A percentile compares a stretch with the other conserved stretches of the same genome.
phyloP scores from a whole-genome alignment of 2,113 vertebrate genomes.

The Platycercus adscitus region DNA sequence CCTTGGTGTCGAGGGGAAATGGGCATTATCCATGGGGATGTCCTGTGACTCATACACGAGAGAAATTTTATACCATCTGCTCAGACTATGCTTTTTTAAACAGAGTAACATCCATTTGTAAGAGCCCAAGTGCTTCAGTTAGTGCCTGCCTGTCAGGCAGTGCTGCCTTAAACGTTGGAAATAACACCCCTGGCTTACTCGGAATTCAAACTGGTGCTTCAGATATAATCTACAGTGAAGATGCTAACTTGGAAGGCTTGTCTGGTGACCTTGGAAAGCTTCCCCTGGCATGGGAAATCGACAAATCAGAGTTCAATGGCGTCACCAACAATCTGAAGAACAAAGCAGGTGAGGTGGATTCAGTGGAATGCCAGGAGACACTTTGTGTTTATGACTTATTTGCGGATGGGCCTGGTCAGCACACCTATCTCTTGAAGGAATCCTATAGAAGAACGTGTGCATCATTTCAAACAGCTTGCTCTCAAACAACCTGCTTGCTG shows the following conservation, averaged over 20 bases:
- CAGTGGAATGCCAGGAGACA: not conserved
- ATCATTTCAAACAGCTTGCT: not conserved
- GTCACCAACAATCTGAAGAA: constrained; percentile 82
- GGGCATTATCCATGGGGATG: constrained; percentile 92
- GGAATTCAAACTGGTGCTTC: constrained; percentile 70
- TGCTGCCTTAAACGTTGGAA: constrained; percentile 69
- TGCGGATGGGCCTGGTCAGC: not conserved
- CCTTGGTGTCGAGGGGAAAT: constrained; percentile 83
- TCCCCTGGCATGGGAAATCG: constrained; percentile 95
- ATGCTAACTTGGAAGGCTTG: constrained; percentile 83
- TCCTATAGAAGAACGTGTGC: rapidly evolving
- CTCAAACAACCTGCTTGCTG: rapidly evolving
- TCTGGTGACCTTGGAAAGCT: constrained; percentile 80
- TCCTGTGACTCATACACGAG: constrained; percentile 93
- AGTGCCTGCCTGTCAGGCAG: constrained; percentile 72
- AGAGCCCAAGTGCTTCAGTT: constrained; percentile 77
- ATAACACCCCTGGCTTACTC: constrained; percentile 72
- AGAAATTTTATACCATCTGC: constrained; percentile 98
- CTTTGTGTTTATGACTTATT: not conserved
- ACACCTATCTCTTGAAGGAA: rapidly evolving
- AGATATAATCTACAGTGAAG: constrained; percentile 78
- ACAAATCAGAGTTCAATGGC: constrained; percentile 91
- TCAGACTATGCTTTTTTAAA: constrained; percentile 97
- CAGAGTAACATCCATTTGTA: constrained; percentile 87
- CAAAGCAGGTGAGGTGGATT: constrained; percentile 82